Evolutionary conservation across 1,140 invertebrate genomes (phyloP), one percentile per base, ranked within the genome.

Genomic region (Homalodisca vitripennis): DNA sequence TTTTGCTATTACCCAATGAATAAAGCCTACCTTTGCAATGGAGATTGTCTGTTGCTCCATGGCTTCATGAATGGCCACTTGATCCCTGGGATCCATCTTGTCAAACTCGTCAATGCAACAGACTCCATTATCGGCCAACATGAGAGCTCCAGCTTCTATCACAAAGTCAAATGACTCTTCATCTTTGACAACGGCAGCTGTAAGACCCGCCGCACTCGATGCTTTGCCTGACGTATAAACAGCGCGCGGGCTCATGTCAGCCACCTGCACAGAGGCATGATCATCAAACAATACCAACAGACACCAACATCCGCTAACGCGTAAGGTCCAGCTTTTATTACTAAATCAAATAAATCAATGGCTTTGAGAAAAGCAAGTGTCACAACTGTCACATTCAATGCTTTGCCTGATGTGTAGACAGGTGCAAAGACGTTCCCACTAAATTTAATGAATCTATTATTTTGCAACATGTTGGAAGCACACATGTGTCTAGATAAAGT

Each of bases 41-140:
- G 97, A 98, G 77, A 99, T 99, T 0, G 98, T 99, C 81, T 99
- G 98, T 78, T 99, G 98, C 86, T 99, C 98, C 98, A 99, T 99
- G 57, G 98, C 98, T 84, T 99, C 98, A 81, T 99, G 98, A 77
- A 98, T 99, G 29, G 98, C 98, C 3, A 99, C 97, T 81, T 99
- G 97, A 86, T 99, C 98, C 69, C 89, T 88, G 0, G 86, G 85
- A 79, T 99, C 98, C 98, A 99, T 99, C 84, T 99, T 99, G 78
- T 99, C 98, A 82, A 99, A 99, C 83, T 99, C 98, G 79, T 99
- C 98, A 74, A 99, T 99, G 79, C 98, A 99, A 79, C 98, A 99
- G 30, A 99, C 93, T 17, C 98, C 98, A 80, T 98, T 98, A 80
- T 99, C 98, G 0, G 98, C 98, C 74, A 99, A 86, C 97, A 99